phyloP scores from a whole-genome alignment of 2,888 invertebrate species.

The Spilosoma lubricipeda region DNA sequence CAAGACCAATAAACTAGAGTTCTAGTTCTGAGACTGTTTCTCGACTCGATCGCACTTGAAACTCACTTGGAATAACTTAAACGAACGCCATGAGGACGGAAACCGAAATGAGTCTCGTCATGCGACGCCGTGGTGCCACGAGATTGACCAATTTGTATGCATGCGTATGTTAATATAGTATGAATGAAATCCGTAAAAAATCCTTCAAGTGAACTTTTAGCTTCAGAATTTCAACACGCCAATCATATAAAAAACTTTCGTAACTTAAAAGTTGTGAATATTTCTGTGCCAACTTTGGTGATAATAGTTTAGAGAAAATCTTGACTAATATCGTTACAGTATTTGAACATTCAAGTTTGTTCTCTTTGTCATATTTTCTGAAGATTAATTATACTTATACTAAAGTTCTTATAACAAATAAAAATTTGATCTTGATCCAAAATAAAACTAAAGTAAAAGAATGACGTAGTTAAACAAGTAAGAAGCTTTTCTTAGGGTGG shows the following conservation, averaged over 20 bases:
- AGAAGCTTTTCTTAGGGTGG: not conserved
- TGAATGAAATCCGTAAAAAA: conserved; percentile 26
- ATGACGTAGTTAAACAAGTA: no score
- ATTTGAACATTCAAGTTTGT: not conserved
- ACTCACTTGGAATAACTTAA: conserved; percentile 21
- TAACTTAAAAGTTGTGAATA: not conserved
- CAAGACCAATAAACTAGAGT: conserved; percentile 38
- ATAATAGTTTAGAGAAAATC: not conserved
- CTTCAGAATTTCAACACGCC: conserved; percentile 12
- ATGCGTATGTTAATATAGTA: conserved; percentile 29
- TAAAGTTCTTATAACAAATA: not conserved
- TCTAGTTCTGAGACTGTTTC: conserved; percentile 16
- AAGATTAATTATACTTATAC: not conserved
- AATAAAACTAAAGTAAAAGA: not conserved
- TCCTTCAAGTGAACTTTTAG: conserved; percentile 23
- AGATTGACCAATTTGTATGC: conserved; percentile 25
- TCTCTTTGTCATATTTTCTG: not conserved
- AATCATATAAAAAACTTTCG: conserved; percentile 25
- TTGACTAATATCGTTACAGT: not conserved
- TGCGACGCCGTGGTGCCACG: conserved; percentile 33
- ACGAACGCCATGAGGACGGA: conserved; percentile 25
- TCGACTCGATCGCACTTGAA: conserved; percentile 17
- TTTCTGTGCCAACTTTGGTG: not conserved
- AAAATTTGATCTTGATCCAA: not conserved
- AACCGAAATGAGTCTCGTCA: conserved; percentile 36